Evolutionary conservation across 2,113 vertebrate genomes (phyloP).

Genomic region (Epinephelus cyanopodus): DNA sequence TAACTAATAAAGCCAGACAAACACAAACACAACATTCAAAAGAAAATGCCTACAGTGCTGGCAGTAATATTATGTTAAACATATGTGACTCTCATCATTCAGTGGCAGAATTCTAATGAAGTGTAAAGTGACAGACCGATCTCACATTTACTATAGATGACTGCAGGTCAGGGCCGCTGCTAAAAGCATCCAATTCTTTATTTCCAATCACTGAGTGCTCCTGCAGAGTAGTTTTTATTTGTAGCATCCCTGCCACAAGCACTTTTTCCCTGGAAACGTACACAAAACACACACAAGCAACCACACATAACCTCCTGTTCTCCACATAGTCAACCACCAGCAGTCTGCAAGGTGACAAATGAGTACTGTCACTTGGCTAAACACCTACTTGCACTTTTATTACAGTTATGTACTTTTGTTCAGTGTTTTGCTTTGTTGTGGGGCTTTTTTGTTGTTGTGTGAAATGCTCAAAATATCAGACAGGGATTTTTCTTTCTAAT

Average conservation of each 20-base stretch:
- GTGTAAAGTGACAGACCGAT: background rate
- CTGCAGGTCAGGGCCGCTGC: conserved; percentile 10
- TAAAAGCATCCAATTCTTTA: conserved; percentile 9
- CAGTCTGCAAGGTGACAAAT: conserved; percentile 74
- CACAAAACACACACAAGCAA: conserved; percentile 19
- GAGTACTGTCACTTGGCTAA: conserved; percentile 77
- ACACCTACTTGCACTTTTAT: conserved; percentile 77
- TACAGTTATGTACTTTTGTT: conserved; percentile 64
- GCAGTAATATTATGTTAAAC: background rate
- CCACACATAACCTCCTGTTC: conserved; percentile 37
- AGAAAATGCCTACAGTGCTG: background rate
- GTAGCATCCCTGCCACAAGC: conserved; percentile 27
- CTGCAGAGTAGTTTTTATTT: conserved; percentile 31
- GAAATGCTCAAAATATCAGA: conserved; percentile 29
- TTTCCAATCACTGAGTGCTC: conserved; percentile 18
- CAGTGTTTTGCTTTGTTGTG: conserved; percentile 19
- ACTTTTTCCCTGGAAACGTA: conserved; percentile 26
- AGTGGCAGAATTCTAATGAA: conserved; percentile 3
- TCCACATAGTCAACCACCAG: conserved; percentile 51
- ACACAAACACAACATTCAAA: background rate
- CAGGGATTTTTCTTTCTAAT: conserved; percentile 8
- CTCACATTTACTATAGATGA: background rate
- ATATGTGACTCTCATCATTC: background rate
- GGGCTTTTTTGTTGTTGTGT: background rate
- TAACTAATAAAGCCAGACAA: conserved; percentile 22